Percentiles rank a stretch among this genome's conserved stretches.
phyloP scores from a whole-genome alignment of 92 coral and sea anemone species.

The Diadumene lineata region DNA sequence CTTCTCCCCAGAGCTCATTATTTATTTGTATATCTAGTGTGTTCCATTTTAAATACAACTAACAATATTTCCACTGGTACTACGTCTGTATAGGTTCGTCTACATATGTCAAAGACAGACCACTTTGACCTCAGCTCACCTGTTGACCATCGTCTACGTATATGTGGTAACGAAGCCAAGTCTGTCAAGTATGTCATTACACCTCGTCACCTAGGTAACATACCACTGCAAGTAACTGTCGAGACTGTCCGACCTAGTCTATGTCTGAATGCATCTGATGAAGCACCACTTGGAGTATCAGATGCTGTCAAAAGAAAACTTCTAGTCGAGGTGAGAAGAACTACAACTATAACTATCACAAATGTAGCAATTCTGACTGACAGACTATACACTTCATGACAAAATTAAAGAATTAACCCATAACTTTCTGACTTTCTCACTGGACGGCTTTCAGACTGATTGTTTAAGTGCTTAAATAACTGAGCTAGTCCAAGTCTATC shows the following conservation, averaged over 20 bases:
- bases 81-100: slow-evolving; percentile 83
- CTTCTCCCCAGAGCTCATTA: too few relatives aligned
- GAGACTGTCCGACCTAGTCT: slow-evolving; percentile 48
- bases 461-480: too few relatives aligned
- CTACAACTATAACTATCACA: too few relatives aligned
- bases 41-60: too few relatives aligned
- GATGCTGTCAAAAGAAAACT: slow-evolving; percentile 83
- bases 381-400: too few relatives aligned
- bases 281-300: slow-evolving; percentile 60
- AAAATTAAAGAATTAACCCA: too few relatives aligned
- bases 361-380: too few relatives aligned
- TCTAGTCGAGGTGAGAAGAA: slow-evolving; percentile 76
- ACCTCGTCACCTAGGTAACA: slow-evolving; percentile 74
- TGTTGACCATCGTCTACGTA: slow-evolving; percentile 56
- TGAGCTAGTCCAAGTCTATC: too few relatives aligned
- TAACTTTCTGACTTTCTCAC: too few relatives aligned
- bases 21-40: too few relatives aligned
- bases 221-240: slow-evolving; percentile 79
- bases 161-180: slow-evolving; percentile 86
- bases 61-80: too few relatives aligned
- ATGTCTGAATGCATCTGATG: slow-evolving; percentile 47
- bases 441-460: too few relatives aligned
- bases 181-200: slow-evolving; percentile 76
- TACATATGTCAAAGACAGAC: slow-evolving; percentile 53
- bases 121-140: slow-evolving; percentile 57